Base-by-base conservation (phyloP, 2,888 invertebrate genomes). In the Pseudanteris insignis region DNA sequence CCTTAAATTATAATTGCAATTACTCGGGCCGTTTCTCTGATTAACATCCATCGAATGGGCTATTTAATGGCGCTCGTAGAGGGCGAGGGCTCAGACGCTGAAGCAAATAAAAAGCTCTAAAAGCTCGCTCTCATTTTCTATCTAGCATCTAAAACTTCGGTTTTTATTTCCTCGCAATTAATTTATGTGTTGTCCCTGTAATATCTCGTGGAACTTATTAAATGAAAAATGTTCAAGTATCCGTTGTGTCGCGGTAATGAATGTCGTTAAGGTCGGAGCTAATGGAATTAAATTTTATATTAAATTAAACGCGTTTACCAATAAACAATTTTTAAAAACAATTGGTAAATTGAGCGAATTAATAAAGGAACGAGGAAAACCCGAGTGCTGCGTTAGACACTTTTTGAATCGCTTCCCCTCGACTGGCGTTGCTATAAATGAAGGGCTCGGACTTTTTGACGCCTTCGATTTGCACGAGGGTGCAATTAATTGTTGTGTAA, bases 161-260 rank as follows among this genome's bases (percentile, higher is more conserved):
- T 50, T 54, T 61, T 61, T 61, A 61, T 61, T 54, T 15, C 43
- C 12, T 21, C 15, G 48, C 54, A 44, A 44, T 61, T 61, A 48
- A 61, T 43, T 54, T 47, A 38, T 48, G 30, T 34, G 54, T 44
- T 50, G 44, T 44, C 48, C 38, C 30, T 38, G 60, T 50, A 48
- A 54, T 54, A 61, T 54, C 54, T 48, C 48, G 43, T 29, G 44
- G 37, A 54, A 61, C 60, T 61, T 61, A 61, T 18, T 18, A 18
- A 18, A 6, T 18, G 18, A 18, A 6, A 18, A 18, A 18, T 4
- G 18, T 18, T 3, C 18, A 6, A 18, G n/a, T n/a, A n/a, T n/a
- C n/a, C n/a, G n/a, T n/a, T n/a, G n/a, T n/a, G n/a, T n/a, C n/a
- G n/a, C n/a, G n/a, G n/a, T n/a, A n/a, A n/a, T n/a, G n/a, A n/a